Conservation (phyloP, 2,113 vertebrate species). For the Pholis gunnellus region DNA sequence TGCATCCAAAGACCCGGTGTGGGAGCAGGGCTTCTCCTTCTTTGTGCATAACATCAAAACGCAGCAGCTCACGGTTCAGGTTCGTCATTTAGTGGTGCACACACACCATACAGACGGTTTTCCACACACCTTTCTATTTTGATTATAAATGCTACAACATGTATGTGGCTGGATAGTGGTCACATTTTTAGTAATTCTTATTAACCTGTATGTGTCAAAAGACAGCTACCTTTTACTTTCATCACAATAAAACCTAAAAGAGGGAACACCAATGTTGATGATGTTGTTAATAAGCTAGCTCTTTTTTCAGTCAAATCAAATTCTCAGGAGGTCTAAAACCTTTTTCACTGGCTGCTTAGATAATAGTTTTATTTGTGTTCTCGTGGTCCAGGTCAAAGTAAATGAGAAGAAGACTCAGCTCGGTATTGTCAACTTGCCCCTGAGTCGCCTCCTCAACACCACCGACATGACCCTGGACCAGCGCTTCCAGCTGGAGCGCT, state of each 20-base stretch:
- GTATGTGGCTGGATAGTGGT: not conserved
- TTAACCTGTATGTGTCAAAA: not conserved
- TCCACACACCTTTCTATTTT: not conserved
- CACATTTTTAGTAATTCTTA: not conserved
- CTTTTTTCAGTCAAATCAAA: not conserved
- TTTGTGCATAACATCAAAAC: constrained; percentile 87
- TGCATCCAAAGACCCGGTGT: constrained; percentile 90
- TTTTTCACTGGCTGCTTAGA: not conserved
- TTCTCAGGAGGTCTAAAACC: not conserved
- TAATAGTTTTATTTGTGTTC: not conserved
- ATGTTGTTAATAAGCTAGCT: not conserved
- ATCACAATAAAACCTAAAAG: not conserved
- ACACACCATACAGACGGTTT: not conserved
- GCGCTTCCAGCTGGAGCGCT: constrained; percentile 89
- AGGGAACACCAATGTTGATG: no score
- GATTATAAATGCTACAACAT: not conserved
- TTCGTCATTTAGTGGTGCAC: constrained; percentile 56
- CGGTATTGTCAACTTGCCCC: constrained; percentile 85
- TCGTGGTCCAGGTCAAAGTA: constrained; percentile 87
- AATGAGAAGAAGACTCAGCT: constrained; percentile 87
- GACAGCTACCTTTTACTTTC: not conserved
- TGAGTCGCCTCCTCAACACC: constrained; percentile 85
- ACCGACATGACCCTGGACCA: constrained; percentile 89
- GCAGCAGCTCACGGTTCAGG: constrained; percentile 90
- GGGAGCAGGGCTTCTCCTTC: constrained; percentile 95